Base-by-base conservation (phyloP, 2,113 vertebrate species). In the Clinocottus analis region DNA sequence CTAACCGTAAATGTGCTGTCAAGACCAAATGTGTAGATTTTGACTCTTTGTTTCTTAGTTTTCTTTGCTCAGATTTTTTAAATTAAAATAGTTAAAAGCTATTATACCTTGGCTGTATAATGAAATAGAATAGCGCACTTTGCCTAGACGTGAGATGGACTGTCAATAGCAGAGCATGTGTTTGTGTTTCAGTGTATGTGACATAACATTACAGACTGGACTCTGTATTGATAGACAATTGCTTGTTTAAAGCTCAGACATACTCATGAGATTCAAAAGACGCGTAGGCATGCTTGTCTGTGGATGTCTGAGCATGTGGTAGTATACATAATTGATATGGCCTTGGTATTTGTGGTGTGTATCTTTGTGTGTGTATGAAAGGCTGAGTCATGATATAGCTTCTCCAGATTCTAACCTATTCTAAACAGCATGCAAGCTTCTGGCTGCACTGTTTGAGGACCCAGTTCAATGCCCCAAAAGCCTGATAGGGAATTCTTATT, bases 251-350 rank as follows among this genome's bases (percentile, higher is more conserved):
- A 67, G 39, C 53, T 27, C 17, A 21, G 13, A 12, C 33, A 65
- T 56, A 66, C 72, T 61, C 60, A 21, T 62, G 47, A 31, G 60
- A 72, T 19, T 29, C 14, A 29, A 35, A 21, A 27, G 31, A 56
- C 0, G 19, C 0, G 6, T n/a, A 21, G 51, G 39, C 39, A 53
- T 49, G 33, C 16, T 33, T 19, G 14, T 69, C 65, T 79, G 13
- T 60, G 51, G 43, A 71, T 77, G 72, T 60, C 59, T 73, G 33
- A 73, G 60, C 61, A 47, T 43, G 68, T 79, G 60, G 71, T 75
- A 23, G 51, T 59, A 45, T 91, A 63, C 85, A 85, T 90, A 82
- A 86, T 80, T 85, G 33, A 85, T 84, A 29, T 9, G 33, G 61
- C 65, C 72, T 85, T 82, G 66, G 60, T 82, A 53, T 64, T 68